Evolutionary conservation across 1,140 invertebrate genomes (phyloP).

Genomic region (Stegodyphus mimosarum): DNA sequence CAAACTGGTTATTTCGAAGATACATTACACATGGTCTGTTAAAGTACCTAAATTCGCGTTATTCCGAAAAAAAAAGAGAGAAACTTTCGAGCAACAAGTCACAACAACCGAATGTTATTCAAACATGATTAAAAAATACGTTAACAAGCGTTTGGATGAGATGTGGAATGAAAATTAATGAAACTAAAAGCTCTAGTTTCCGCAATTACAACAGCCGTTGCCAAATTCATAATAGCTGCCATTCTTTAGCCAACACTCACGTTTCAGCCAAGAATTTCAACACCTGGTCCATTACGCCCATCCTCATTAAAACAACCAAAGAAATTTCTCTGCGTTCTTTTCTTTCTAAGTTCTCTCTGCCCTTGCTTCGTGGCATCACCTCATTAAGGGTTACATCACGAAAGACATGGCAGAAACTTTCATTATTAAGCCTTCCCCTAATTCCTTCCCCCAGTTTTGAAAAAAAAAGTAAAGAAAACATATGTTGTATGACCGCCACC

Average conservation of each 20-base stretch:
- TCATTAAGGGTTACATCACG: conserved; percentile 24
- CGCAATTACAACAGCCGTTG: background rate
- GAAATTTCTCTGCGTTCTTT: background rate
- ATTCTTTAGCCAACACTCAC: background rate
- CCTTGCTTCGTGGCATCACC: conserved; percentile 21
- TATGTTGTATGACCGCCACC: background rate
- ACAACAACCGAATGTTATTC: background rate
- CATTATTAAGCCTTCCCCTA: conserved; percentile 17
- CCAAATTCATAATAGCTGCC: background rate
- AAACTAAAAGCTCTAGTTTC: background rate
- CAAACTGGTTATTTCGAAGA: too few relatives aligned
- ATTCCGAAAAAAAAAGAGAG: too few relatives aligned
- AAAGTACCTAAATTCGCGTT: too few relatives aligned
- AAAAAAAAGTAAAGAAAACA: background rate
- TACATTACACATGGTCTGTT: too few relatives aligned
- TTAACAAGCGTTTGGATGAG: background rate
- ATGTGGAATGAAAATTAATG: background rate
- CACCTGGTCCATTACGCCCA: conserved; percentile 31
- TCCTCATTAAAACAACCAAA: background rate
- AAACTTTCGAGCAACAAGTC: background rate
- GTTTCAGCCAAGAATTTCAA: conserved; percentile 8
- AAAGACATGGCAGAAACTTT: conserved; percentile 21
- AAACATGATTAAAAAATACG: background rate
- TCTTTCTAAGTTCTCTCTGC: background rate
- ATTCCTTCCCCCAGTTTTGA: background rate